Conservation (phyloP, 35 echinoderm and acorn worm genomes). For the Heliocidaris tuberculata region DNA sequence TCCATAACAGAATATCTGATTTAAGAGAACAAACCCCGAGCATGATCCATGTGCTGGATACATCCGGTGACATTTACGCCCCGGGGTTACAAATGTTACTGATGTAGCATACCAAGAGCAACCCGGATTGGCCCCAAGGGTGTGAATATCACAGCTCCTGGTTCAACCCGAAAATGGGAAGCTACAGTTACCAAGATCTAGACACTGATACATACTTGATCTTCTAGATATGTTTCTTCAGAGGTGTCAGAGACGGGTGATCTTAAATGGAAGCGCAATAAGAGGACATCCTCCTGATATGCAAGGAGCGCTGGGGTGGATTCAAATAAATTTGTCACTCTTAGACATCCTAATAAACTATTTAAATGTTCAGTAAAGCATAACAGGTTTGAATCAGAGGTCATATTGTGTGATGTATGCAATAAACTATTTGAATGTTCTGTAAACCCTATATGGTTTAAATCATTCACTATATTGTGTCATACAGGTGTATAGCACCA, state of each 20-base stretch:
- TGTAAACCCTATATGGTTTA: not conserved
- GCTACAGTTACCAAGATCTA: not conserved
- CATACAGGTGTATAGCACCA: not conserved
- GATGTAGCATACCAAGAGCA: not conserved
- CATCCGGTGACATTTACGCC: not conserved
- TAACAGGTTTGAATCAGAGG: not conserved
- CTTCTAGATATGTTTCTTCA: not conserved
- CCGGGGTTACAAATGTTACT: not conserved
- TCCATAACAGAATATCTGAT: not conserved
- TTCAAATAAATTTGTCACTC: not conserved
- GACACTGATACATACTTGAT: not conserved
- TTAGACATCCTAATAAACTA: not conserved
- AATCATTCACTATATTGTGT: too few relatives aligned
- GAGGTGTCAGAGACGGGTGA: not conserved
- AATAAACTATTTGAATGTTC: not conserved
- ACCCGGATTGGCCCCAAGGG: not conserved
- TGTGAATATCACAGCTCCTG: slow-evolving; percentile 9
- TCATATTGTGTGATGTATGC: not conserved
- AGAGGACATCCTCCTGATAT: not conserved
- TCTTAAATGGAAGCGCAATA: not conserved
- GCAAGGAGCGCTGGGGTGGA: not conserved
- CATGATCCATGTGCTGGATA: not conserved
- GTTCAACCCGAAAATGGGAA: not conserved
- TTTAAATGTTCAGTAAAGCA: not conserved
- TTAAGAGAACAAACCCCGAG: not conserved